phyloP scores from a whole-genome alignment of 2,113 vertebrate genomes.

The Vireo altiloquus region DNA sequence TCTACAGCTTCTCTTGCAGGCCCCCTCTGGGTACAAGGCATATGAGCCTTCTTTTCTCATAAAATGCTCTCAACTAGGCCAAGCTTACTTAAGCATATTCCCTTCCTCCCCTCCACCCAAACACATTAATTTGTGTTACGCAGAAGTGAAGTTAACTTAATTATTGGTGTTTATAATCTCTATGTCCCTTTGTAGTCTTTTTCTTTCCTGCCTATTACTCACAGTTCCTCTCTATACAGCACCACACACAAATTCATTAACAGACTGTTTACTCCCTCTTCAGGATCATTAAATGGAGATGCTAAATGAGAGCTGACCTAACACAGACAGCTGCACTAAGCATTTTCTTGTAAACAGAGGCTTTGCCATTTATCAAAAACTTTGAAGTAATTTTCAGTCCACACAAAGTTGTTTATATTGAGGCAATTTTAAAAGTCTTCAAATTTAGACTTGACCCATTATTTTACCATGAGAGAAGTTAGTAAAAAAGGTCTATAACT shows the following conservation, averaged over 20 bases:
- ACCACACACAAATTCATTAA: constrained; percentile 38
- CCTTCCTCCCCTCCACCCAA: not conserved
- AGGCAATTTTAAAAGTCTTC: not conserved
- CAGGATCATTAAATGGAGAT: constrained; percentile 52
- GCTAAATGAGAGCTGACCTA: constrained; percentile 45
- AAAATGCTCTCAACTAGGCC: not conserved
- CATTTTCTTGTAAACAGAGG: not conserved
- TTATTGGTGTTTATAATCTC: constrained; percentile 11
- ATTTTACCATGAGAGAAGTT: not conserved
- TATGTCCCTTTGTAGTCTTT: not conserved
- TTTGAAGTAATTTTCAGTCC: not conserved
- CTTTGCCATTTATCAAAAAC: constrained; percentile 13
- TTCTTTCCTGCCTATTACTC: constrained; percentile 1
- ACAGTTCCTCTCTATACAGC: not conserved
- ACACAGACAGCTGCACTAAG: constrained; percentile 17
- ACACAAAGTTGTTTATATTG: not conserved
- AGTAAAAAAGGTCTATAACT: not conserved
- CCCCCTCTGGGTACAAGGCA: not conserved
- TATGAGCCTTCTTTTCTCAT: not conserved
- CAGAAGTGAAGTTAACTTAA: not conserved
- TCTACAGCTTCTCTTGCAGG: not conserved
- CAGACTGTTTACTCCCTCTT: constrained; percentile 47
- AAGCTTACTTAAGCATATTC: not conserved
- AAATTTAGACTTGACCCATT: not conserved
- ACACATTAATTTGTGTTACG: not conserved